Percentiles rank a stretch among this genome's conserved stretches.
These are phyloP conservation scores for Oreochromis tanganicae DNA, from an alignment of 2,113 vertebrate genomes.

Conservation along the genomic window DNA sequence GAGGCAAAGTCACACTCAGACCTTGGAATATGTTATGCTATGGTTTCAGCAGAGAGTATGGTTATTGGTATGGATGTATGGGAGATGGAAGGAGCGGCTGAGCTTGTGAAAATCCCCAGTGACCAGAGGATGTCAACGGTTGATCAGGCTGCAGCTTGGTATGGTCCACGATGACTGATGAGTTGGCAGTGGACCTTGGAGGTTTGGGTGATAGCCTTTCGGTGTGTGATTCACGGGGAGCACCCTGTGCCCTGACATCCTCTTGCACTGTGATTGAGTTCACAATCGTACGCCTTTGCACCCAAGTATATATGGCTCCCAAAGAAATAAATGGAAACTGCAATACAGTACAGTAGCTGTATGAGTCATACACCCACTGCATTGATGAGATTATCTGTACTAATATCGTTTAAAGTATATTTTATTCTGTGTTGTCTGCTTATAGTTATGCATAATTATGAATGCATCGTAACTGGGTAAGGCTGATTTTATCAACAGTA, in stretches of 20 bases:
- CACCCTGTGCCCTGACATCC: conserved; percentile 65
- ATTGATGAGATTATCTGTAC: conserved; percentile 36
- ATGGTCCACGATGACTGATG: conserved; percentile 69
- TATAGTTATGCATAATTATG: not conserved
- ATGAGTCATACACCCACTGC: not conserved
- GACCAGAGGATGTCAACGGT: conserved; percentile 61
- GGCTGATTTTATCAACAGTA: not conserved
- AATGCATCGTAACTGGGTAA: not conserved
- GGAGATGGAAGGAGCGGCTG: conserved; percentile 18
- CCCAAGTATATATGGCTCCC: conserved; percentile 49
- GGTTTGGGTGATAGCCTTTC: conserved; percentile 77
- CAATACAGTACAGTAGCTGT: conserved; percentile 3
- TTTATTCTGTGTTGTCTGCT: not conserved
- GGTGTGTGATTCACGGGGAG: conserved; percentile 73
- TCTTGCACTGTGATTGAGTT: conserved; percentile 69
- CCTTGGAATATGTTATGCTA: conserved; percentile 62
- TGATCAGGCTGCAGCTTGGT: conserved; percentile 61
- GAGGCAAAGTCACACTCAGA: conserved; percentile 56
- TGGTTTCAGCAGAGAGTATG: conserved; percentile 22
- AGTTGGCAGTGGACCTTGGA: conserved; percentile 72
- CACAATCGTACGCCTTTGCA: conserved; percentile 59
- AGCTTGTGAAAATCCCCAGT: conserved; percentile 56
- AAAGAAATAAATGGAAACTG: conserved; percentile 59
- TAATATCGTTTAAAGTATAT: not conserved
- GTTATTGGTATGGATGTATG: conserved; percentile 56